Evolutionary conservation across 2,888 invertebrate genomes (phyloP).

Genomic region (Gerosis bhagava): DNA sequence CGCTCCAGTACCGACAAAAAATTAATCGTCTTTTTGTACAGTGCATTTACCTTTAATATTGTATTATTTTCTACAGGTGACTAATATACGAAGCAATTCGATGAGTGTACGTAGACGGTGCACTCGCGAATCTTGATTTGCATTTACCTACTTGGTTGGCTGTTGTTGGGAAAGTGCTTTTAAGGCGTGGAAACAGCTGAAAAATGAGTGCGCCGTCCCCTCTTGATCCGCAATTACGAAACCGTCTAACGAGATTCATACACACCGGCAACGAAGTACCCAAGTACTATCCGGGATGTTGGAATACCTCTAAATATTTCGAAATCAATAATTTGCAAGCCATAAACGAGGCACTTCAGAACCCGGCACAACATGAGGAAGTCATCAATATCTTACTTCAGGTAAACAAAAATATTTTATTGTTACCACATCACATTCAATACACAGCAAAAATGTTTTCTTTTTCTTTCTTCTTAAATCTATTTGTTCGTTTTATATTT

Average conservation of each 20-base stretch:
- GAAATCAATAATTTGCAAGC: constrained; percentile 61
- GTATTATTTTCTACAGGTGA: constrained; percentile 51
- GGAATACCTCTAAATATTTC: constrained; percentile 77
- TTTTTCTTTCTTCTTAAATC: not conserved
- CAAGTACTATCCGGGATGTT: constrained; percentile 81
- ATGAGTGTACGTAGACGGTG: constrained; percentile 11
- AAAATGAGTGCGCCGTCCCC: constrained; percentile 50
- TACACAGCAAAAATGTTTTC: too few relatives aligned
- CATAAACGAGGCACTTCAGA: constrained; percentile 49
- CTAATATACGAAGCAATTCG: constrained; percentile 15
- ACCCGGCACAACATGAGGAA: constrained; percentile 47
- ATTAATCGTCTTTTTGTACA: constrained; percentile 50
- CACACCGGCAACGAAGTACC: constrained; percentile 78
- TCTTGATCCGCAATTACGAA: constrained; percentile 57
- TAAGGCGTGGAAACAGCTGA: constrained; percentile 10
- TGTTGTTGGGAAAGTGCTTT: constrained; percentile 16
- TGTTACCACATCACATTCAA: too few relatives aligned
- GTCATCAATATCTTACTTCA: constrained; percentile 58
- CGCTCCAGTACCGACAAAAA: constrained; percentile 71
- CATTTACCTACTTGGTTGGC: constrained; percentile 10
- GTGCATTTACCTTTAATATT: constrained; percentile 54
- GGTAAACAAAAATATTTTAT: constrained; percentile 47
- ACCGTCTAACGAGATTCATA: constrained; percentile 70
- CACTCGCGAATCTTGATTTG: constrained; percentile 20
- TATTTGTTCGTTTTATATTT: not conserved